phyloP scores from a whole-genome alignment of 1,140 invertebrate genomes.

The Bombus haemorrhoidalis region DNA sequence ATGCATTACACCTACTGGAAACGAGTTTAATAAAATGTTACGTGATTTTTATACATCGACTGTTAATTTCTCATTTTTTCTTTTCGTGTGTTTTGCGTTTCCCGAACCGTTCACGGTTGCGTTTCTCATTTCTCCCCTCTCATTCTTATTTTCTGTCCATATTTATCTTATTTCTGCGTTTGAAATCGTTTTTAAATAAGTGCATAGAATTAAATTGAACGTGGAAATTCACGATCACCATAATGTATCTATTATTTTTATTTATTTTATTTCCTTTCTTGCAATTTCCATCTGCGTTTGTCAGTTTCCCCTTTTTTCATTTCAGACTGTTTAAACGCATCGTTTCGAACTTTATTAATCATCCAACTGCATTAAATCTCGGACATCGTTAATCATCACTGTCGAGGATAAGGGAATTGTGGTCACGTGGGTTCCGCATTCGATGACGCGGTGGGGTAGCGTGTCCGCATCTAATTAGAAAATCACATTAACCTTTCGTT shows the following conservation, averaged over 20 bases:
- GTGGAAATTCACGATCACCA: background rate
- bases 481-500: slow-evolving; percentile 12
- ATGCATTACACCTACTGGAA: slow-evolving; percentile 70
- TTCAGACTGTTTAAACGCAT: background rate
- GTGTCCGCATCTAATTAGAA: slow-evolving; percentile 14
- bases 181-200: background rate
- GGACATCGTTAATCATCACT: slow-evolving; percentile 18
- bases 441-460: slow-evolving; percentile 12
- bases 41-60: slow-evolving; percentile 75
- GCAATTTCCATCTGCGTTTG: background rate
- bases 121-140: slow-evolving; percentile 26
- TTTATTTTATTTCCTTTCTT: background rate
- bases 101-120: slow-evolving; percentile 27
- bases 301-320: background rate
- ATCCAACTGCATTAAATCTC: background rate
- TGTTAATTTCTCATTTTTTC: slow-evolving; percentile 73
- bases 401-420: background rate
- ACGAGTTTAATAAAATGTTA: slow-evolving; percentile 80
- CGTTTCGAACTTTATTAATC: slow-evolving; percentile 24
- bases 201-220: background rate
- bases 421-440: slow-evolving; percentile 3
- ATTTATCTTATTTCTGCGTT: background rate
- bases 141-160: background rate
- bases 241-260: background rate
- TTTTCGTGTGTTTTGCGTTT: slow-evolving; percentile 51